Evolutionary conservation across 1,140 invertebrate genomes (phyloP).

Genomic region (Leguminivora glycinivorella): DNA sequence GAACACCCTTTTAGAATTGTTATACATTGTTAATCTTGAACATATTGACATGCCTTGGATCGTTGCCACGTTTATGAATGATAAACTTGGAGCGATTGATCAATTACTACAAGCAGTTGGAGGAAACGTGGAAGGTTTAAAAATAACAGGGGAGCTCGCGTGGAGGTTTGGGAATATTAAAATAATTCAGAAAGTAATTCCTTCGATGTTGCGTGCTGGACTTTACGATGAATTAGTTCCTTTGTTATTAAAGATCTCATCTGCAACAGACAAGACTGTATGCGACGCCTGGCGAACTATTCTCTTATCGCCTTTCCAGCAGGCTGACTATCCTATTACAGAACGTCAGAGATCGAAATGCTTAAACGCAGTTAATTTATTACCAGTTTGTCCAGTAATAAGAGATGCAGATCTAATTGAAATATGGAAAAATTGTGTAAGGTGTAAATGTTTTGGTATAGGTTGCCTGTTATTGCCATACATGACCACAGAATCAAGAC

Average conservation of each 20-base stretch:
- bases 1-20: slow-evolving; percentile 66
- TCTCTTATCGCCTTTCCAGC: slow-evolving; percentile 71
- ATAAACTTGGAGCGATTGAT: slow-evolving; percentile 65
- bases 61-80: slow-evolving; percentile 66
- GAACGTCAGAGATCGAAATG: slow-evolving; percentile 71
- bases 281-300: slow-evolving; percentile 71
- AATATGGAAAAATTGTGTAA: slow-evolving; percentile 74
- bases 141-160: slow-evolving; percentile 62
- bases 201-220: slow-evolving; percentile 55
- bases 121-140: slow-evolving; percentile 61
- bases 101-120: slow-evolving; percentile 63
- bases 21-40: slow-evolving; percentile 66
- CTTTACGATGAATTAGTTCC: slow-evolving; percentile 69
- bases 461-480: slow-evolving; percentile 72
- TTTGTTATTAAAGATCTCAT: slow-evolving; percentile 60
- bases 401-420: slow-evolving; percentile 70
- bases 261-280: slow-evolving; percentile 57
- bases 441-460: slow-evolving; percentile 65
- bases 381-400: slow-evolving; percentile 69
- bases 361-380: slow-evolving; percentile 68
- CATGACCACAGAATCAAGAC: slow-evolving; percentile 57
- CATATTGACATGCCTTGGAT: slow-evolving; percentile 74
- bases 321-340: slow-evolving; percentile 71
- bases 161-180: slow-evolving; percentile 58
- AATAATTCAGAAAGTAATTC: slow-evolving; percentile 59